Evolutionary conservation across 2,113 vertebrate species (phyloP).

Genomic region (Platycercus adscitus): DNA sequence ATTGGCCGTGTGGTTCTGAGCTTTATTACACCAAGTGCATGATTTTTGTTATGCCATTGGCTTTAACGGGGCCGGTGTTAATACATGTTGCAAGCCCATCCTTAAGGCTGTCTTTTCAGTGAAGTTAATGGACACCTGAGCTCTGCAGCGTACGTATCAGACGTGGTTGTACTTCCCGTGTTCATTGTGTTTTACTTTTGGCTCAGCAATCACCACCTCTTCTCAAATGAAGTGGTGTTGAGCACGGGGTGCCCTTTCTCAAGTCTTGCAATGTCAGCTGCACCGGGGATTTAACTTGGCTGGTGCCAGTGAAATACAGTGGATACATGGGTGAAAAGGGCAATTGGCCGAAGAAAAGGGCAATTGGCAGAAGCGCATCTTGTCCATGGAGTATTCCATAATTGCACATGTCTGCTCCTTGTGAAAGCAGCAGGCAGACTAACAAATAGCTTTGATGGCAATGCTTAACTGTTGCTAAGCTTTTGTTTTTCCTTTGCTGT

Average conservation of each 20-base stretch:
- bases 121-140: background rate
- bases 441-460: background rate
- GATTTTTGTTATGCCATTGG: background rate
- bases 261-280: background rate
- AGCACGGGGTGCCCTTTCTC: background rate
- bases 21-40: background rate
- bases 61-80: background rate
- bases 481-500: background rate
- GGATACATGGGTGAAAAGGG: background rate
- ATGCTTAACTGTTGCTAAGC: background rate
- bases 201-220: background rate
- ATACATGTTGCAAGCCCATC: background rate
- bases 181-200: background rate
- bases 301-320: background rate
- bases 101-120: background rate
- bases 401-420: background rate
- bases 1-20: background rate
- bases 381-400: background rate
- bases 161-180: background rate
- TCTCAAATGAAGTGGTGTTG: background rate
- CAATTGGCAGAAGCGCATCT: background rate
- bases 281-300: background rate
- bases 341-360: background rate
- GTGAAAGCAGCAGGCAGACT: background rate
- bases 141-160: background rate